A percentile compares a stretch with the other conserved stretches of the same genome.
phyloP scores from a whole-genome alignment of 2,888 invertebrate species.

The Nemapogon koenigi region DNA sequence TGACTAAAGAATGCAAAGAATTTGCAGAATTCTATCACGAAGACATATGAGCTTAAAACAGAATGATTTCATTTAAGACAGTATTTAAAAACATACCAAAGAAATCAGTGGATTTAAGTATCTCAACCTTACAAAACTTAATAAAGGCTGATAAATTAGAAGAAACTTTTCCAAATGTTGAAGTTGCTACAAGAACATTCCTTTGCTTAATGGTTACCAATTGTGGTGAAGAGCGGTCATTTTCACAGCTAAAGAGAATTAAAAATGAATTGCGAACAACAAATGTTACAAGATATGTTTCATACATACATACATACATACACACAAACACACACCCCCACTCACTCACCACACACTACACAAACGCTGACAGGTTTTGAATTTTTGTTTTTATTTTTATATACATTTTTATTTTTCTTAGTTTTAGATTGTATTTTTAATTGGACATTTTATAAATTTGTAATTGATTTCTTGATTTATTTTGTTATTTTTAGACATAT shows the following conservation, averaged over 20 bases:
- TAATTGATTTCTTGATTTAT: too few relatives aligned
- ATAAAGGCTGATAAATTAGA: conserved; percentile 12
- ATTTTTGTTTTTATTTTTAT: too few relatives aligned
- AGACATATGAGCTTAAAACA: conserved; percentile 9
- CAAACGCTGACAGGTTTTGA: too few relatives aligned
- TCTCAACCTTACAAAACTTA: conserved; percentile 10
- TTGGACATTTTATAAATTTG: too few relatives aligned
- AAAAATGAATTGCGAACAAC: conserved; percentile 14
- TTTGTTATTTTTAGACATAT: too few relatives aligned
- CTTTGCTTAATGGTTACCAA: conserved; percentile 11
- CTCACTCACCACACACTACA: too few relatives aligned
- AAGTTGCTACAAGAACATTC: conserved; percentile 12
- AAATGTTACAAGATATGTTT: conserved; percentile 13
- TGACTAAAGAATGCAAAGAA: conserved; percentile 12
- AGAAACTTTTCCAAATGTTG: conserved; percentile 12
- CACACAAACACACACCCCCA: too few relatives aligned
- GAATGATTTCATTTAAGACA: conserved; percentile 8
- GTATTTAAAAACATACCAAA: conserved; percentile 10
- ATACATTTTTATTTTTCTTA: too few relatives aligned
- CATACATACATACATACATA: too few relatives aligned
- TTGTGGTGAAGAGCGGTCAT: conserved; percentile 12
- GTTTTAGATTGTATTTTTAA: too few relatives aligned
- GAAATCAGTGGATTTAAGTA: conserved; percentile 7
- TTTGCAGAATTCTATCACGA: conserved; percentile 1
- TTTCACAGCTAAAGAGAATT: conserved; percentile 14